A percentile compares a stretch with the other conserved stretches of the same genome.
Conservation (phyloP, 2,797 vertebrate genomes). For the Brotogeris chrysoptera region DNA sequence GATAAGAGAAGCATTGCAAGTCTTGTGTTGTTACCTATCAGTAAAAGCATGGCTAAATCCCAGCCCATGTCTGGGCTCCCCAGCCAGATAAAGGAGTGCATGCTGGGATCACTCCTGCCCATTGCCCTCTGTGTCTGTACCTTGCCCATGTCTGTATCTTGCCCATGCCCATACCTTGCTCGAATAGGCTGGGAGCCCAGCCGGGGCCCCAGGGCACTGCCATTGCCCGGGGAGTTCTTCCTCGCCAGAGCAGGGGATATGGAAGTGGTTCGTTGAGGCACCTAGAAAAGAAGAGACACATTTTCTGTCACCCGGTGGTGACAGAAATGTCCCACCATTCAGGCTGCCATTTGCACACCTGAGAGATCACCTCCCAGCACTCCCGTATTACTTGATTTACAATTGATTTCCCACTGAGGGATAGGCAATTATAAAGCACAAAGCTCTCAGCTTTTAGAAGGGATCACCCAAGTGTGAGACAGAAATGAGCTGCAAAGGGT, state of each 20-base stretch:
- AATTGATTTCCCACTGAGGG: not conserved
- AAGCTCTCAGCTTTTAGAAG: not conserved
- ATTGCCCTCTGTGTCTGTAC: constrained; percentile 53
- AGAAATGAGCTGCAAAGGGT: not conserved
- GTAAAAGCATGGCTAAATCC: not conserved
- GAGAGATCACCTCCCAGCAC: not conserved
- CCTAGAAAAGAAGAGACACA: constrained; percentile 75
- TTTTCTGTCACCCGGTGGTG: not conserved
- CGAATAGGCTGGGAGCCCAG: constrained; percentile 90
- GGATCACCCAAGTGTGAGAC: not conserved
- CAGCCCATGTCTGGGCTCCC: accelerated
- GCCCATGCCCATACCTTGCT: constrained; percentile 84
- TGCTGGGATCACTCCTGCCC: accelerated
- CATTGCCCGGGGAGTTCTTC: constrained; percentile 95
- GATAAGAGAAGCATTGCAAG: not conserved
- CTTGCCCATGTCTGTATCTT: constrained; percentile 78
- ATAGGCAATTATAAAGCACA: not conserved
- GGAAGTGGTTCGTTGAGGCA: constrained; percentile 97
- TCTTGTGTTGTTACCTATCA: accelerated
- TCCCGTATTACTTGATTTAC: not conserved
- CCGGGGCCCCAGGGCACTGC: constrained; percentile 86
- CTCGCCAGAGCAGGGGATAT: constrained; percentile 95
- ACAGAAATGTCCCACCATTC: not conserved
- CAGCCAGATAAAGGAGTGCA: accelerated
- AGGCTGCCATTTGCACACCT: not conserved